Conservation (phyloP, 1,140 invertebrate genomes). For the Nasonia longicornis region DNA sequence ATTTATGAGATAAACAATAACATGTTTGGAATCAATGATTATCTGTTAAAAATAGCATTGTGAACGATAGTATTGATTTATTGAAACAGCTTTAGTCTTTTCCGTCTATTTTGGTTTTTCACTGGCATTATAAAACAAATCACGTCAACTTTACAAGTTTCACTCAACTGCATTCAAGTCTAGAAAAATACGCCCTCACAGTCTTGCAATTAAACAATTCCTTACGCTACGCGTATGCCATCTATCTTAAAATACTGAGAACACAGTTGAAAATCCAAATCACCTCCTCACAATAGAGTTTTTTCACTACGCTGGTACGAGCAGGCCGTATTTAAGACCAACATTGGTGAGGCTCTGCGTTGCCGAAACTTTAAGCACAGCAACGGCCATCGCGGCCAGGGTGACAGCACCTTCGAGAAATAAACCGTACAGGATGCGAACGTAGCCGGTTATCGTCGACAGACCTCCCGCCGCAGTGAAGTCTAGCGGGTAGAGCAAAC, state of each 20-base stretch:
- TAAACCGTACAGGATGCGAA: constrained; percentile 75
- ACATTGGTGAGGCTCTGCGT: constrained; percentile 71
- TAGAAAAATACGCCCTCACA: no score
- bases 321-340: constrained; percentile 70
- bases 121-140: no score
- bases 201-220: no score
- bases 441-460: constrained; percentile 71
- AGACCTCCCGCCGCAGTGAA: constrained; percentile 78
- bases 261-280: not conserved
- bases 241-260: not conserved
- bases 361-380: constrained; percentile 72
- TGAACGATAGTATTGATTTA: no score
- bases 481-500: constrained; percentile 76
- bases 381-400: constrained; percentile 72
- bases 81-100: no score
- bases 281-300: not conserved
- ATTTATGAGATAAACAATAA: no score
- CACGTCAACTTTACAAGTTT: no score
- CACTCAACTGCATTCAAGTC: no score
- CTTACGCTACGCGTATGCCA: not conserved
- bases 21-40: no score
- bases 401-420: constrained; percentile 78
- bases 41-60: no score
- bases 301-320: constrained; percentile 66
- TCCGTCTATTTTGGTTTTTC: no score